Evolutionary conservation across 92 coral and sea anemone species (phyloP), one percentile per base, ranked within the genome.

Genomic region (Umimayanthus kanabou): DNA sequence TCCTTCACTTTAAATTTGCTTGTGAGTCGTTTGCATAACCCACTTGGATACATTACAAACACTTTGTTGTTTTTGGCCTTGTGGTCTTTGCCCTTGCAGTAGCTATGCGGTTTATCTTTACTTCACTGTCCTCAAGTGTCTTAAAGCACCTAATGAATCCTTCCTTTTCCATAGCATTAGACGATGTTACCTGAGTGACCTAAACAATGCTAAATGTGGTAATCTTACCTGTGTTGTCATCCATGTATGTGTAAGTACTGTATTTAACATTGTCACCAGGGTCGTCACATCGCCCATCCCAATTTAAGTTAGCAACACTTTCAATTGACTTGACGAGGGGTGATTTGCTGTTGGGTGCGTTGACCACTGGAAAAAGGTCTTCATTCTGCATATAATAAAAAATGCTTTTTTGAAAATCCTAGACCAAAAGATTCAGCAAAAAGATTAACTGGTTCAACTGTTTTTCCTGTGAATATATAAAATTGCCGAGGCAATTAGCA

Each of bases 251-350:
- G 86, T 92, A 92, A 0, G 93, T 93, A 23, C 93, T 87, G 70
- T 90, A 92, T 43, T 89, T 93, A 80, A 94, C 92, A 82, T 77
- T 90, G 87, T 94, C 93, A 43, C 96, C 96, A 37, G 92, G 95
- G 55, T 92, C 88, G 85, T 91, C 93, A 86, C 95, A 89, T 67
- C 92, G 40, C 37, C 93, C 94, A 93, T 92, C 96, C 37, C 96
- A 94, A 88, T 81, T 92, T 25, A 93, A 84, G 77, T 78, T 86
- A 5, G 90, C 90, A 57, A 65, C 47, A 22, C 72, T 90, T 77
- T 88, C 76, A 43, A 50, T 80, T 81, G 22, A 90, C 45, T 74
- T 42, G 89, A 23, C 84, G 80, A 28, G 85, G 49, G 1, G 39
- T 73, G 9, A 61, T 77, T 10, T 25, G n/a, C 66, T 55, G 57